These are phyloP conservation scores for Epizoanthus ramosus DNA, from an alignment of 92 coral and sea anemone genomes.

Conservation along the genomic window DNA sequence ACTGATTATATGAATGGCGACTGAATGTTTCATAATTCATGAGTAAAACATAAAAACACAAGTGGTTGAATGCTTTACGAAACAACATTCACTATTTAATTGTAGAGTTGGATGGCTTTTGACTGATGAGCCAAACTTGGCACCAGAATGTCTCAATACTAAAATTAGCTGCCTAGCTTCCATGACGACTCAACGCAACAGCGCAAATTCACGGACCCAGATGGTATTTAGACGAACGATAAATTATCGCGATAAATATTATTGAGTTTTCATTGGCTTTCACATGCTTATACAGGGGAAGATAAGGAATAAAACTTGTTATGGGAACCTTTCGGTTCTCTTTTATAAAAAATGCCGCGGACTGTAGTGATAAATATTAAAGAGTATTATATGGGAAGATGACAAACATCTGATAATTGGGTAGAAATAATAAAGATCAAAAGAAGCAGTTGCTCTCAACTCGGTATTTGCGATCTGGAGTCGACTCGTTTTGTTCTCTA, in stretches of 20 bases:
- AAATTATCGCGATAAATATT: slow-evolving; percentile 23
- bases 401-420: slow-evolving; percentile 39
- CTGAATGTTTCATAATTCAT: slow-evolving; percentile 33
- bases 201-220: slow-evolving; percentile 4
- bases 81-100: slow-evolving; percentile 20
- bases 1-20: slow-evolving; percentile 31
- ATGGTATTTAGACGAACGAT: slow-evolving; percentile 33
- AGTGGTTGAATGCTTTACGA: slow-evolving; percentile 35
- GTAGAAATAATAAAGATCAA: slow-evolving; percentile 5
- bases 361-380: slow-evolving; percentile 37
- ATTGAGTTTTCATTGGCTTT: slow-evolving; percentile 30
- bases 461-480: not conserved
- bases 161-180: slow-evolving; percentile 14
- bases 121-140: not conserved
- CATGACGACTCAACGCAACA: slow-evolving; percentile 19
- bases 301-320: slow-evolving; percentile 41
- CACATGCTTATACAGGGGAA: slow-evolving; percentile 16
- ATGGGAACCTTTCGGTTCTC: slow-evolving; percentile 12
- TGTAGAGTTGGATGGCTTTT: not conserved
- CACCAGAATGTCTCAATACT: not conserved
- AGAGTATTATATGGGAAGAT: slow-evolving; percentile 24
- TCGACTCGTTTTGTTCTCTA: not conserved
- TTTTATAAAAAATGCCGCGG: slow-evolving; percentile 24
- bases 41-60: slow-evolving; percentile 31
- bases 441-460: not conserved